A percentile compares a stretch with the other conserved stretches of the same genome.
phyloP scores from a whole-genome alignment of 2,113 vertebrate genomes.

The Aptenodytes patagonicus region DNA sequence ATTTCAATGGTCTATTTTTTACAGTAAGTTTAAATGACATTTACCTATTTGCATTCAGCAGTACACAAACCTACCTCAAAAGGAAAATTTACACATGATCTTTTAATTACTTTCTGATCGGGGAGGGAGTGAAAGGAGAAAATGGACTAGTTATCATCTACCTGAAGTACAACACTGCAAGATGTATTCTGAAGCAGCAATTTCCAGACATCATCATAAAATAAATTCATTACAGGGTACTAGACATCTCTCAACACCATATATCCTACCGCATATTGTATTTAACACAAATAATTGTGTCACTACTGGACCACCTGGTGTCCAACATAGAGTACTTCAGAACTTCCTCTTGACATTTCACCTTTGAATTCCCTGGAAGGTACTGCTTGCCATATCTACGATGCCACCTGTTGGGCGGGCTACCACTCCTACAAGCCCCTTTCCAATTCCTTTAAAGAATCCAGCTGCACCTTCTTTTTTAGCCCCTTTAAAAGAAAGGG shows the following conservation, averaged over 20 bases:
- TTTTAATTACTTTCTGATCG: neutral
- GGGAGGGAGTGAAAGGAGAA: neutral
- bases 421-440: slow-evolving; percentile 93
- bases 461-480: slow-evolving; percentile 95
- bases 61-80: neutral
- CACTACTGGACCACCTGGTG: neutral
- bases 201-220: neutral
- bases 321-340: rapidly evolving
- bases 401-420: slow-evolving; percentile 93
- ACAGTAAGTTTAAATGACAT: neutral
- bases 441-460: slow-evolving; percentile 98
- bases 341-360: slow-evolving; percentile 33
- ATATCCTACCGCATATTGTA: too few species aligned
- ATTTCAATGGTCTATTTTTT: neutral
- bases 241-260: neutral
- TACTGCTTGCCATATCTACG: slow-evolving; percentile 97
- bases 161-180: neutral
- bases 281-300: neutral
- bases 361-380: slow-evolving; percentile 98
- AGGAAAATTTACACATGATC: neutral
- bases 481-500: slow-evolving; percentile 78
- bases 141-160: neutral
- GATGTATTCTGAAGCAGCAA: neutral
- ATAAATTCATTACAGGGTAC: neutral
- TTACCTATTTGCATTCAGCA: neutral